Evolutionary conservation across 2,888 invertebrate species (phyloP), one percentile per base, ranked within the genome.

Genomic region (Noctua fimbriata): DNA sequence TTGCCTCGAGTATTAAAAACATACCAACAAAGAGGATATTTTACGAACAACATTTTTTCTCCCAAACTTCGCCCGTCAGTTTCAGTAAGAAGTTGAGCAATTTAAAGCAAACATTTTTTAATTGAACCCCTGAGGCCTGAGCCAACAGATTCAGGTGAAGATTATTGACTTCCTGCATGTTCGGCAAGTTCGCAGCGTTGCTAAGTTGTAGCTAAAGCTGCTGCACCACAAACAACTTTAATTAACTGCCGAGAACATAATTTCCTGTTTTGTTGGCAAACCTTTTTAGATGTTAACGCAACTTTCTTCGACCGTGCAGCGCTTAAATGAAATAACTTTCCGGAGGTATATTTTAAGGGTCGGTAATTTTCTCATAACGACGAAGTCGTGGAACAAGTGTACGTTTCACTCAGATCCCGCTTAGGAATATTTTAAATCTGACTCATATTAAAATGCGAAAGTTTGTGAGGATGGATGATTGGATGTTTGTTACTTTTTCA

Each of bases 211-310:
- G 32, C 44, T 44, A 55, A 58, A 72, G 60, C 66, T n/a, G 67
- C n/a, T 76, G 76, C 76, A 84, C 52, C 63, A 41, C 75, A 63
- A 82, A 67, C 10, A 69, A 85, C 18, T 47, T 81, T 76, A 73
- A 84, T 82, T 71, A 76, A 73, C 49, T 76, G 67, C 66, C 47
- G 44, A 49, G 16, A 66, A 73, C 55, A 85, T 47, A 76, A 78
- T 60, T 60, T 74, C 70, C 65, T 71, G 70, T 49, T 70, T 36
- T 67, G 44, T 76, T 21, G n/a, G 58, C 41, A 60, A 76, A 77
- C 44, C 58, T 60, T 69, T 66, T 83, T 52, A 60, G 18, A 63
- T 47, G 41, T 41, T 63, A 52, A 49, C 66, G 24, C n/a, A 67
- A 73, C 72, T 75, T 69, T 66, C 63, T 66, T 49, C 7, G n/a